Conservation (phyloP, 2,113 vertebrate genomes). For the Gambusia holbrooki region DNA sequence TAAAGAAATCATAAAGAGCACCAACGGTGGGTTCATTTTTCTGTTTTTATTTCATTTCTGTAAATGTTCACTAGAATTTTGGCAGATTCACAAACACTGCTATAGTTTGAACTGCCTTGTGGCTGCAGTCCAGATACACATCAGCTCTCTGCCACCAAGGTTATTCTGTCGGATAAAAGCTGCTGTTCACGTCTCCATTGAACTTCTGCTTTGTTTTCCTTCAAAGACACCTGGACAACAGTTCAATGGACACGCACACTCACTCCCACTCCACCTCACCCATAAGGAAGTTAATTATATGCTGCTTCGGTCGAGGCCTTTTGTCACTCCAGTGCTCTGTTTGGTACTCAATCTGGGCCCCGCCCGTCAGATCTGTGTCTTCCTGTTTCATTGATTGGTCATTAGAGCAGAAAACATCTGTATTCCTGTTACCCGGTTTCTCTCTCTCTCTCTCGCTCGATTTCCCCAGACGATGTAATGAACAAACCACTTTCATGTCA, state of each 20-base stretch:
- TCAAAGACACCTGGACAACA: constrained; percentile 66
- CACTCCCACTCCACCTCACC: constrained; percentile 53
- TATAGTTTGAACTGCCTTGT: constrained; percentile 9
- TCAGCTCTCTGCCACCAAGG: not conserved
- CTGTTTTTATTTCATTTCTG: not conserved
- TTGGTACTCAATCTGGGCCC: constrained; percentile 54
- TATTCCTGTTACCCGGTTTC: constrained; percentile 26
- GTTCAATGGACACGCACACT: constrained; percentile 63
- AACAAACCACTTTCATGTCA: constrained; percentile 68
- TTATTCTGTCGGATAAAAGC: constrained; percentile 33
- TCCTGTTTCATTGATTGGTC: constrained; percentile 50
- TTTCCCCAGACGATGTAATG: constrained; percentile 61
- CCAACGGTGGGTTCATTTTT: constrained; percentile 70
- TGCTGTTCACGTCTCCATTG: constrained; percentile 13
- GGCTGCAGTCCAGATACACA: not conserved
- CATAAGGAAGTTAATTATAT: constrained; percentile 77
- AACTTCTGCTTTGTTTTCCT: constrained; percentile 56
- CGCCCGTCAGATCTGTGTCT: constrained; percentile 51
- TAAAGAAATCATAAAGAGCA: constrained; percentile 79
- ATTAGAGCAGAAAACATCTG: constrained; percentile 49
- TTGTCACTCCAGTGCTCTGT: constrained; percentile 63
- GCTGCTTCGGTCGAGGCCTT: constrained; percentile 59
- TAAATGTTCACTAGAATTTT: constrained; percentile 5
- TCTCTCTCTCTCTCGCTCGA: constrained; percentile 37
- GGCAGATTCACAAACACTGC: constrained; percentile 12